Conservation (phyloP, 1,140 invertebrate genomes). For the Spodoptera litura region DNA sequence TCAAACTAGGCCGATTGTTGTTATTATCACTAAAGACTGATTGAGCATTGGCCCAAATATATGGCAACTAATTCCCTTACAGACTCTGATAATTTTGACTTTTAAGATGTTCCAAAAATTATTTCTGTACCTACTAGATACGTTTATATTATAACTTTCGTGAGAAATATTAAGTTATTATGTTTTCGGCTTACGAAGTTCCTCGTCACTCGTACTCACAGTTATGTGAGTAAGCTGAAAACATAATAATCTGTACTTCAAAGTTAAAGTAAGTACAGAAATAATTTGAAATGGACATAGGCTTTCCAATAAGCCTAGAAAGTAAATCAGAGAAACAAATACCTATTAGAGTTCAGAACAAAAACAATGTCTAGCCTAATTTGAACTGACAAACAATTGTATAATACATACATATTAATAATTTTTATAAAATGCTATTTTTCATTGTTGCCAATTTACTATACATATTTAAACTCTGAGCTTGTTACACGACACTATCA, state of each 20-base stretch:
- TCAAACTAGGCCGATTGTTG: constrained; percentile 27
- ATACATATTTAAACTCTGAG: constrained; percentile 42
- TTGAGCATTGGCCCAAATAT: constrained; percentile 10
- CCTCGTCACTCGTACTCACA: too few relatives aligned
- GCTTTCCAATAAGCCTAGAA: not conserved
- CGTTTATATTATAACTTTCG: too few relatives aligned
- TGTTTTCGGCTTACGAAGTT: too few relatives aligned
- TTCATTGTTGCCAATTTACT: constrained; percentile 78
- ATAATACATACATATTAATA: constrained; percentile 12
- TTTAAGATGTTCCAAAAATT: too few relatives aligned
- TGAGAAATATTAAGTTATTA: too few relatives aligned
- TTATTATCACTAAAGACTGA: constrained; percentile 25
- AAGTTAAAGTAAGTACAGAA: too few relatives aligned
- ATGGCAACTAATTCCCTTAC: not conserved
- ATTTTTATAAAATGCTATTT: constrained; percentile 75
- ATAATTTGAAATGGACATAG: too few relatives aligned
- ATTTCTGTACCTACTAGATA: too few relatives aligned
- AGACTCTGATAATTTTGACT: not conserved
- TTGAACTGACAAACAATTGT: constrained; percentile 40
- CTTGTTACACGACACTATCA: constrained; percentile 43
- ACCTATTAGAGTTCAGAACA: not conserved
- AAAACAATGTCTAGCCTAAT: constrained; percentile 28
- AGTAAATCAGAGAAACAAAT: not conserved
- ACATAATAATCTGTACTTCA: too few relatives aligned
- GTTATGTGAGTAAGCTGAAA: too few relatives aligned